These are phyloP conservation scores for Lacerta viridis DNA, from an alignment of 2,797 vertebrate genomes.

Conservation along the genomic window DNA sequence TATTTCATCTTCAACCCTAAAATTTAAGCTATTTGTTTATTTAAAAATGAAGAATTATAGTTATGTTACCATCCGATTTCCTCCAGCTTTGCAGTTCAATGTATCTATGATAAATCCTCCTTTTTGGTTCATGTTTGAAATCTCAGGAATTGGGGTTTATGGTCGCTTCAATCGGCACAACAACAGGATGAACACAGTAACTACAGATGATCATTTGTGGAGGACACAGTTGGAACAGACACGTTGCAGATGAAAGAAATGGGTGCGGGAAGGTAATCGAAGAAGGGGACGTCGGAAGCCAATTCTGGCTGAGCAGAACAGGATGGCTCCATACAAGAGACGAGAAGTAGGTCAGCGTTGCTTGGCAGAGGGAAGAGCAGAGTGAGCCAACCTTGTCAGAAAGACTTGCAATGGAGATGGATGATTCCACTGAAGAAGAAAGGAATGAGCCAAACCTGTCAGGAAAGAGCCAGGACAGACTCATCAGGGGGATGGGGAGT, in stretches of 20 bases:
- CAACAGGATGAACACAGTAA: background rate
- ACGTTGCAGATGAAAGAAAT: slow-evolving; percentile 52
- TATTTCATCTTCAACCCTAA: slow-evolving; percentile 24
- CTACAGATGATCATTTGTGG: background rate
- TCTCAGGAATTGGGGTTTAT: background rate
- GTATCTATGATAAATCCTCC: background rate
- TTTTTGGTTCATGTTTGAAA: slow-evolving; percentile 7
- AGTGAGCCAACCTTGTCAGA: slow-evolving; percentile 50
- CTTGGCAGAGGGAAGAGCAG: slow-evolving; percentile 55
- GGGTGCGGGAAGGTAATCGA: slow-evolving; percentile 55
- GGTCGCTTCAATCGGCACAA: background rate
- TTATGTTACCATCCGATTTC: background rate
- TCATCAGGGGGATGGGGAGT: slow-evolving; percentile 39
- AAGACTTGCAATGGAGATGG: slow-evolving; percentile 60
- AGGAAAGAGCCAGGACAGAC: slow-evolving; percentile 33
- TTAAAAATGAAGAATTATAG: background rate
- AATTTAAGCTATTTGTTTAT: slow-evolving; percentile 34
- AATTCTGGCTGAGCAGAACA: slow-evolving; percentile 44
- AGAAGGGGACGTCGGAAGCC: slow-evolving; percentile 9
- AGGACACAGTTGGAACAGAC: background rate
- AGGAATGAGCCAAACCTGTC: slow-evolving; percentile 49
- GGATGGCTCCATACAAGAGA: slow-evolving; percentile 8
- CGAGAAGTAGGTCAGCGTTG: slow-evolving; percentile 59
- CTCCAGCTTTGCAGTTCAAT: background rate
- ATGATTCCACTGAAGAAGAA: slow-evolving; percentile 54